These are phyloP conservation scores for Rhinogobio ventralis DNA, from an alignment of 2,797 vertebrate species.

Conservation along the genomic window DNA sequence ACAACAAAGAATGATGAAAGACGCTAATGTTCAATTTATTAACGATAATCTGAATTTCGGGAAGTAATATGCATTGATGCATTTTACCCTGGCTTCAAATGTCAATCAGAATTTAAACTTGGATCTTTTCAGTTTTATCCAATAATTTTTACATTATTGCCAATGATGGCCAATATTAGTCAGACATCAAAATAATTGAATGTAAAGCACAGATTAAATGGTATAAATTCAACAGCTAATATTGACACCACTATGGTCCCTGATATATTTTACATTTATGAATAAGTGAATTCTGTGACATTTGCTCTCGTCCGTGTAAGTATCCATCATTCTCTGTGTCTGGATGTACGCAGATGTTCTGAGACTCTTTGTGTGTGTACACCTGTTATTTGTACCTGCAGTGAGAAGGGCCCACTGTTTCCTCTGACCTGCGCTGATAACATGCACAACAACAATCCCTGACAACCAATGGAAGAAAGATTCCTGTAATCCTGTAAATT, in stretches of 20 bases:
- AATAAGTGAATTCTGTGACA: neutral
- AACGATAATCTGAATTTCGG: neutral
- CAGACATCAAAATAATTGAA: neutral
- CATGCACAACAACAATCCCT: slow-evolving; percentile 60
- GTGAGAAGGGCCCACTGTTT: slow-evolving; percentile 68
- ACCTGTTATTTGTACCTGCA: slow-evolving; percentile 47
- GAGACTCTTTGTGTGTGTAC: neutral
- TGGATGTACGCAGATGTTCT: neutral
- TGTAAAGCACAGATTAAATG: neutral
- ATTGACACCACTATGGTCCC: neutral
- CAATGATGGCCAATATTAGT: neutral
- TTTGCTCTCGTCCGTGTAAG: neutral
- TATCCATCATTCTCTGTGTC: neutral
- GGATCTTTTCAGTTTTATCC: neutral
- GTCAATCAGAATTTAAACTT: neutral
- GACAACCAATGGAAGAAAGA: slow-evolving; percentile 62
- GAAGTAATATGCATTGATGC: neutral
- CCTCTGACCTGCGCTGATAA: slow-evolving; percentile 65
- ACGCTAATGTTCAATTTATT: neutral
- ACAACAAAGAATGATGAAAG: neutral
- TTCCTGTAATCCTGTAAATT: slow-evolving; percentile 64
- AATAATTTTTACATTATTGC: neutral
- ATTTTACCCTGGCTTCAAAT: neutral
- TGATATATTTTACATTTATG: neutral
- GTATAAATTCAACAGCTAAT: neutral